Conservation (phyloP, 2,797 vertebrate species). For the Loris lydekkerianus region DNA sequence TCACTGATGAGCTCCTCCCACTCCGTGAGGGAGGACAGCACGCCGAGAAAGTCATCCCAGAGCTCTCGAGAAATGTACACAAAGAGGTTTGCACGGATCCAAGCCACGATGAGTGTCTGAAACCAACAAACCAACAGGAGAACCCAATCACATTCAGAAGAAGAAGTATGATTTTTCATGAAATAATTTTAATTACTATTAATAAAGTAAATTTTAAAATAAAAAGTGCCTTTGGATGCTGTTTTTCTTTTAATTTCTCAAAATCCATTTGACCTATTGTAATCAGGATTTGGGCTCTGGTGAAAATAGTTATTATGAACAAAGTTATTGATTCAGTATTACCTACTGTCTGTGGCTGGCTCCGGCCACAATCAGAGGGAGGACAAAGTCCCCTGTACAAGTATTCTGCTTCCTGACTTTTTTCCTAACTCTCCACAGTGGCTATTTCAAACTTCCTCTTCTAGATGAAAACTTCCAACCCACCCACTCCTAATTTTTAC, state of each 20-base stretch:
- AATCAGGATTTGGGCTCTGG: constrained; percentile 26
- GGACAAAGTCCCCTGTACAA: neutral
- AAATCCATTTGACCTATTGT: neutral
- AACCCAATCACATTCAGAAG: neutral
- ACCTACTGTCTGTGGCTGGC: neutral
- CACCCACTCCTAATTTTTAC: neutral
- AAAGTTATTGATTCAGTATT: neutral
- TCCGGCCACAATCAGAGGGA: neutral
- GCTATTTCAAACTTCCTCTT: neutral
- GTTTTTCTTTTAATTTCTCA: constrained; percentile 34
- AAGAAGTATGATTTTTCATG: constrained; percentile 29
- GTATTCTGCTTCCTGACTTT: neutral
- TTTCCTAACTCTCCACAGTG: neutral
- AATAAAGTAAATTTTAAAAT: constrained; percentile 37
- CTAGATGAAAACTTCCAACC: neutral
- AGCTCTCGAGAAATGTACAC: constrained; percentile 98
- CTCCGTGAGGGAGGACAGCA: constrained; percentile 96
- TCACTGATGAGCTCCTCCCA: constrained; percentile 98
- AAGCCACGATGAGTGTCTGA: constrained; percentile 98
- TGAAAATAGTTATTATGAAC: constrained; percentile 17
- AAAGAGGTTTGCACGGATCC: constrained; percentile 97
- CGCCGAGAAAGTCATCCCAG: constrained; percentile 97
- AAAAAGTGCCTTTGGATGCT: neutral
- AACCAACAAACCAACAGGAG: constrained; percentile 36
- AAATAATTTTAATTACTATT: constrained; percentile 19